Conservation (phyloP, 1,140 invertebrate genomes). For the Ceratosolen fusciceps region DNA sequence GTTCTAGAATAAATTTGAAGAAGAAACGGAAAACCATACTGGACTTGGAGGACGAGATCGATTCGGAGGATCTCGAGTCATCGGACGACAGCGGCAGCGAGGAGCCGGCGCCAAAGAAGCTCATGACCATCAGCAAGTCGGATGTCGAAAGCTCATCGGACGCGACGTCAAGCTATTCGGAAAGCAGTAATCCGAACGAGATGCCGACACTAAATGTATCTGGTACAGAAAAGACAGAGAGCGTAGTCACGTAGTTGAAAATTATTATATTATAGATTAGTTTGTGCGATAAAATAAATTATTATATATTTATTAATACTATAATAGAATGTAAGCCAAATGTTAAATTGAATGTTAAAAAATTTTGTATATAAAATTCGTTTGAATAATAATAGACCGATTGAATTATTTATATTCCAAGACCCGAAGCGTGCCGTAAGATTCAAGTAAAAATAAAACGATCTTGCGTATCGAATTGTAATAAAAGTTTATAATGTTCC, state of each 20-base stretch:
- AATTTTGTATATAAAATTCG: too few species aligned
- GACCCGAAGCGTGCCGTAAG: too few species aligned
- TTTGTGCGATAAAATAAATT: too few species aligned
- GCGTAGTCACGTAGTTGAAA: conserved; percentile 22
- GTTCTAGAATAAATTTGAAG: conserved; percentile 50
- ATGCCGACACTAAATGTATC: background rate
- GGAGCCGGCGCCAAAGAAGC: conserved; percentile 36
- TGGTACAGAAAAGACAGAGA: background rate
- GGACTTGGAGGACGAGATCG: conserved; percentile 63
- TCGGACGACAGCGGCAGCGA: conserved; percentile 50
- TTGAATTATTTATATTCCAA: too few species aligned
- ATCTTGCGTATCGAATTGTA: too few species aligned
- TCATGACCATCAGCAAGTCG: background rate
- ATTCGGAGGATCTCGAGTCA: conserved; percentile 62
- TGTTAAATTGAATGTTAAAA: too few species aligned
- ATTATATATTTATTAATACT: too few species aligned
- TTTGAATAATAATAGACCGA: too few species aligned
- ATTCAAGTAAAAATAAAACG: too few species aligned
- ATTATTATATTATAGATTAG: too few species aligned
- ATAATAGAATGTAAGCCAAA: too few species aligned
- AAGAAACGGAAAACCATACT: conserved; percentile 63
- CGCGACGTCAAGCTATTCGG: background rate
- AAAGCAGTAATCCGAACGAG: conserved; percentile 4
- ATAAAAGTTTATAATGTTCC: too few species aligned
- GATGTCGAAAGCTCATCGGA: conserved; percentile 31